These are phyloP conservation scores for Trichechus manatus DNA, from an alignment of 2,113 vertebrate species.

Conservation along the genomic window DNA sequence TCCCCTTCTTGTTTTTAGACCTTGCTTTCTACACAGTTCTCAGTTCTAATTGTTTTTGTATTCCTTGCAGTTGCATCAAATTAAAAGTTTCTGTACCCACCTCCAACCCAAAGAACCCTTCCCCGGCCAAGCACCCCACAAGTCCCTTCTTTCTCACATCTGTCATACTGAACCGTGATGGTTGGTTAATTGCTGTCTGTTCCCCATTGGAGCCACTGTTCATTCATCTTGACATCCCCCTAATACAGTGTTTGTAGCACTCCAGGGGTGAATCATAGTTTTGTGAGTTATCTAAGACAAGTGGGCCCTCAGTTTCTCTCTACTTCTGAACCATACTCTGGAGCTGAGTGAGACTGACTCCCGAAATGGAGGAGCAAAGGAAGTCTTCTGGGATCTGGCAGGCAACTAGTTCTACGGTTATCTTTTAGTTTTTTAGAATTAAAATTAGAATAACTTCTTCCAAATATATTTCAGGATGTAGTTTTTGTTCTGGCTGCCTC, in stretches of 20 bases:
- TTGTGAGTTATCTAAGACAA: no score
- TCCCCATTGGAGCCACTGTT: background rate
- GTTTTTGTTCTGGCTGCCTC: background rate
- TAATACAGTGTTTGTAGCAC: background rate
- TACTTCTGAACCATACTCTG: background rate
- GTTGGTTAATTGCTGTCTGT: background rate
- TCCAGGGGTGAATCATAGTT: background rate
- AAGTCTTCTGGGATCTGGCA: background rate
- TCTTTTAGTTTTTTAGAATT: background rate
- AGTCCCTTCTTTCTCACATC: rapidly evolving
- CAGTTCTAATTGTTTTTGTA: background rate
- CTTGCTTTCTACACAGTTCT: background rate
- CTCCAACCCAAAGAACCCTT: background rate
- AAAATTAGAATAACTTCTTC: background rate
- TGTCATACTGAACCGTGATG: rapidly evolving
- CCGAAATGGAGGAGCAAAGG: background rate
- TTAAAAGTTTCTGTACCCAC: no score
- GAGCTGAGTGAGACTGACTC: background rate
- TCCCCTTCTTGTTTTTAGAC: background rate
- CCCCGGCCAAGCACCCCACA: no score
- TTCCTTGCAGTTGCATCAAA: background rate
- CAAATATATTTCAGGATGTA: background rate
- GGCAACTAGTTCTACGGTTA: background rate
- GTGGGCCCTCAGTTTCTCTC: background rate
- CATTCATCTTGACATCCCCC: rapidly evolving